phyloP scores from a whole-genome alignment of 2,797 vertebrate genomes.

The Emydoidea blandingii region DNA sequence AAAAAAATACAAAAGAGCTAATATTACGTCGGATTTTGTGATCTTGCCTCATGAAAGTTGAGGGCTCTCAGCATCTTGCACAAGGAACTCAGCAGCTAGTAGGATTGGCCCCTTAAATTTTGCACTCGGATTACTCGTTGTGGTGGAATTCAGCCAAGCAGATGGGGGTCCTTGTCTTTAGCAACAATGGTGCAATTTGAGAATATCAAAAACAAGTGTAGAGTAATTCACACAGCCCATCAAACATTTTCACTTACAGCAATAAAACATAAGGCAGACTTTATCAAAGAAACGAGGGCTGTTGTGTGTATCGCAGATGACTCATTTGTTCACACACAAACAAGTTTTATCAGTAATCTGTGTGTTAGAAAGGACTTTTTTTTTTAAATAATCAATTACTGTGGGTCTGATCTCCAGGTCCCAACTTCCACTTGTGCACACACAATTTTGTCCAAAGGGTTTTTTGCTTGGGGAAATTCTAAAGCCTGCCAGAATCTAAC shows the following conservation, averaged over 20 bases:
- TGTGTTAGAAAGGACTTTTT: not conserved
- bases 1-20: not conserved
- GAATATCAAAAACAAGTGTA: not conserved
- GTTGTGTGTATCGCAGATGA: not conserved
- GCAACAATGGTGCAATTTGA: not conserved
- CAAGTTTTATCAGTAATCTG: not conserved
- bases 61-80: not conserved
- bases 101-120: not conserved
- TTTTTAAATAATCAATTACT: not conserved
- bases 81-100: not conserved
- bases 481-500: not conserved
- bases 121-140: not conserved
- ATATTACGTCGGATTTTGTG: conserved; percentile 9
- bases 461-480: not conserved
- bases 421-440: not conserved
- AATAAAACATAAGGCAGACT: not conserved
- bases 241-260: not conserved
- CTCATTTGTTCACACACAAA: not conserved
- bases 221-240: not conserved
- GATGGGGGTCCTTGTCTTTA: not conserved
- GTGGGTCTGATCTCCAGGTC: not conserved
- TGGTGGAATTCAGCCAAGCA: not conserved
- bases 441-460: not conserved
- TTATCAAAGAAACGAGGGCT: not conserved
- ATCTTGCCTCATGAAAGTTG: not conserved